A percentile compares a stretch with the other conserved stretches of the same genome.
These are phyloP conservation scores for Ophion slaviceki DNA, from an alignment of 2,888 invertebrate species.

Conservation along the genomic window DNA sequence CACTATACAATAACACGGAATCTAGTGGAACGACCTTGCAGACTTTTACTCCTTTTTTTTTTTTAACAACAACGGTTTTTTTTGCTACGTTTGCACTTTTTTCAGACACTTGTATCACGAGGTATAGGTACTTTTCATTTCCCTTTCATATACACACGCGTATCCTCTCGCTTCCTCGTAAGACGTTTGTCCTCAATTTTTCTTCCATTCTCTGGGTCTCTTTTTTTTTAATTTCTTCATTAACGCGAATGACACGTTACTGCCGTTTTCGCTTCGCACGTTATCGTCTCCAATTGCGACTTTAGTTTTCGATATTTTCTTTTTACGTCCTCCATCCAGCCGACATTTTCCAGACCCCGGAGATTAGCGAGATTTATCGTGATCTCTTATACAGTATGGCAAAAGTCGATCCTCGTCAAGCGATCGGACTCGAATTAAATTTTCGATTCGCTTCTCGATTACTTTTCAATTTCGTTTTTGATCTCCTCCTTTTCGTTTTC, in stretches of 20 bases:
- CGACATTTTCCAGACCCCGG: not conserved
- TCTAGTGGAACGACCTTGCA: slow-evolving; percentile 69
- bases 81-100: slow-evolving; percentile 55
- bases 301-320: slow-evolving; percentile 6
- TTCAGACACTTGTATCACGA: slow-evolving; percentile 70
- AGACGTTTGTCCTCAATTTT: slow-evolving; percentile 47
- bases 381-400: not conserved
- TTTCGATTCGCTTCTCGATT: not conserved
- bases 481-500: not conserved
- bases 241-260: too few relatives aligned
- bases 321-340: not conserved
- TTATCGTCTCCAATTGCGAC: not conserved
- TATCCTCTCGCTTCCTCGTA: slow-evolving; percentile 55
- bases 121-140: slow-evolving; percentile 66
- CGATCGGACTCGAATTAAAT: slow-evolving; percentile 4
- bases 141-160: slow-evolving; percentile 56
- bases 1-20: slow-evolving; percentile 72
- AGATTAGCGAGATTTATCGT: not conserved
- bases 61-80: slow-evolving; percentile 66
- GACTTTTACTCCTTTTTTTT: slow-evolving; percentile 60
- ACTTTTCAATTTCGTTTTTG: slow-evolving; percentile 19
- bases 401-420: slow-evolving; percentile 12
- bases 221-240: not conserved
- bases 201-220: slow-evolving; percentile 8
- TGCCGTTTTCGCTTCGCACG: not conserved